These are phyloP conservation scores for Psittacara wagleri DNA, from an alignment of 2,113 vertebrate genomes.

Conservation along the genomic window DNA sequence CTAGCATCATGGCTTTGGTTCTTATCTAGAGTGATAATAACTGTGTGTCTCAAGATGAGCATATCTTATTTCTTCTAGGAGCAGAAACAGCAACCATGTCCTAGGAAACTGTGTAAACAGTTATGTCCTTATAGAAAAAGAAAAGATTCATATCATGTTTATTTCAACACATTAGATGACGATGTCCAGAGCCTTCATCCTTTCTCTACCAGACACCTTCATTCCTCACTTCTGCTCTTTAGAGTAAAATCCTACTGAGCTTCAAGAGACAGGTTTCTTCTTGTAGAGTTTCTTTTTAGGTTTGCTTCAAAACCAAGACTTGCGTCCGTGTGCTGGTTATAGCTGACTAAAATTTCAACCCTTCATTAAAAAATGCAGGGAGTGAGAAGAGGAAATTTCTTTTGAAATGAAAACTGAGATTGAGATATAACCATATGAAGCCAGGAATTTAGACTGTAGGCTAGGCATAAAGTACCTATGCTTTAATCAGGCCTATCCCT, in stretches of 20 bases:
- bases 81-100: neutral
- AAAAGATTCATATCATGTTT: neutral
- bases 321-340: neutral
- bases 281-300: neutral
- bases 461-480: neutral
- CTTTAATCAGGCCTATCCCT: constrained; percentile 17
- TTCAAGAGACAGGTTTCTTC: neutral
- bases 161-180: neutral
- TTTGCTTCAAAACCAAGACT: neutral
- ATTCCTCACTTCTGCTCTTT: neutral
- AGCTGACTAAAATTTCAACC: neutral
- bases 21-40: neutral
- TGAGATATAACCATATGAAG: neutral
- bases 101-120: neutral
- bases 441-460: neutral
- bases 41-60: neutral
- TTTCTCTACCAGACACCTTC: neutral
- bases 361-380: neutral
- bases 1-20: neutral
- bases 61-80: neutral
- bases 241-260: neutral
- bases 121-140: neutral
- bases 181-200: neutral
- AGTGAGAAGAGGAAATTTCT: neutral
- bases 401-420: constrained; percentile 28